These are phyloP conservation scores for Actias luna DNA, from an alignment of 2,888 invertebrate species.

Conservation along the genomic window DNA sequence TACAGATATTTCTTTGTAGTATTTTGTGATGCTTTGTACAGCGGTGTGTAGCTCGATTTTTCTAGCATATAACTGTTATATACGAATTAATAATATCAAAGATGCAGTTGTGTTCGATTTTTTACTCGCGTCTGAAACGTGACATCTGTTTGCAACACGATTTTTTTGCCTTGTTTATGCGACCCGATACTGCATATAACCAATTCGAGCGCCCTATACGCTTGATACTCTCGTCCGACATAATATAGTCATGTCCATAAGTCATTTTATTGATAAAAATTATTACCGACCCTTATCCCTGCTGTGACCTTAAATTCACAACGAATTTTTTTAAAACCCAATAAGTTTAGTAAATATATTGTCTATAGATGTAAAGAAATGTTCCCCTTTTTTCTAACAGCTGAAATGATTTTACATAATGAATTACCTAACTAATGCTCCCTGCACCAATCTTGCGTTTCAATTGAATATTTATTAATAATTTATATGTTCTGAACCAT, in stretches of 20 bases:
- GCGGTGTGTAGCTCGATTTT: constrained; percentile 52
- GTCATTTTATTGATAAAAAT: background rate
- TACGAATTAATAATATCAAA: constrained; percentile 29
- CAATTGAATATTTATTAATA: background rate
- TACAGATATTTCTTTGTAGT: constrained; percentile 65
- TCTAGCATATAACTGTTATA: constrained; percentile 38
- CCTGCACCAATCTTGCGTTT: background rate
- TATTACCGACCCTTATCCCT: background rate
- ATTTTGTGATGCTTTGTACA: constrained; percentile 69
- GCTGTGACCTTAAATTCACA: constrained; percentile 2
- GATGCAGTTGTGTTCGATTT: constrained; percentile 2
- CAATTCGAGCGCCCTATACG: background rate
- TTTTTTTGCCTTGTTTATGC: background rate
- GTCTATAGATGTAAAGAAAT: background rate
- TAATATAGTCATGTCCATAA: background rate
- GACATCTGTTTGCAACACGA: background rate
- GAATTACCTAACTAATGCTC: background rate
- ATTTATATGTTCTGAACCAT: background rate
- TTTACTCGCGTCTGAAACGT: background rate
- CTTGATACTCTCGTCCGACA: background rate
- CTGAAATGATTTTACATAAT: background rate
- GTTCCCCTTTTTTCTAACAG: background rate
- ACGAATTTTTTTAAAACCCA: constrained; percentile 5
- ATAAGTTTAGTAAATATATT: background rate
- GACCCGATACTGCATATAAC: background rate